Evolutionary conservation across 2,797 vertebrate genomes (phyloP).

Genomic region (Danio choprae): DNA sequence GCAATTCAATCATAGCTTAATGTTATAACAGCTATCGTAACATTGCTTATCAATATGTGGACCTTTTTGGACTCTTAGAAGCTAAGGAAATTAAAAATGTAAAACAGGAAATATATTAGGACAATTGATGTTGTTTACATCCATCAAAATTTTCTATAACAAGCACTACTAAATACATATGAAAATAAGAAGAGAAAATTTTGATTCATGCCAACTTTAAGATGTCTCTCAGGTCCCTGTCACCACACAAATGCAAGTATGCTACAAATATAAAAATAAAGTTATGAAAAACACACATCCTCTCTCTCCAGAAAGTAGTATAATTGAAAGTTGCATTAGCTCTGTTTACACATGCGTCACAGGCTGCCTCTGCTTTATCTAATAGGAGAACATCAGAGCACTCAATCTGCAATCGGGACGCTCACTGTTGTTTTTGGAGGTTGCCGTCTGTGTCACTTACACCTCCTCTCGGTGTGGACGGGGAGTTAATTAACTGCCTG

Average conservation of each 20-base stretch:
- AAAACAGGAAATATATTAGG: no score
- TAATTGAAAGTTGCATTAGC: constrained; percentile 17
- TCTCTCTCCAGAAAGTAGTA: not conserved
- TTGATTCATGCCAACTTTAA: constrained; percentile 15
- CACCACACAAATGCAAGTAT: constrained; percentile 19
- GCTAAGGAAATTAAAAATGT: no score
- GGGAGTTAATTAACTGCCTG: constrained; percentile 77
- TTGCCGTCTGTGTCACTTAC: constrained; percentile 49
- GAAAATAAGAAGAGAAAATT: constrained; percentile 2
- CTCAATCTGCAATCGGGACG: constrained; percentile 30
- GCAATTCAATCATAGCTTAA: no score
- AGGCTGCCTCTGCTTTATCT: not conserved
- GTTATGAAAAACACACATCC: not conserved
- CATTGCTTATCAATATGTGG: no score
- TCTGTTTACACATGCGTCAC: not conserved
- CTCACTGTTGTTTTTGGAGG: constrained; percentile 51
- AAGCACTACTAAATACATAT: not conserved
- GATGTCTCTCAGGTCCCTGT: constrained; percentile 5
- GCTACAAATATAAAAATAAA: constrained; percentile 12
- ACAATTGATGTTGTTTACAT: no score
- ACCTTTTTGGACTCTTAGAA: no score
- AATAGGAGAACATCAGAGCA: constrained; percentile 21
- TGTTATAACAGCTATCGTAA: no score
- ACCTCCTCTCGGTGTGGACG: constrained; percentile 59
- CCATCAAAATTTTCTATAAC: no score